Evolutionary conservation across 2,797 vertebrate species (phyloP), one percentile per base, ranked within the genome.

Genomic region (Microctenopoma steveboyesi): DNA sequence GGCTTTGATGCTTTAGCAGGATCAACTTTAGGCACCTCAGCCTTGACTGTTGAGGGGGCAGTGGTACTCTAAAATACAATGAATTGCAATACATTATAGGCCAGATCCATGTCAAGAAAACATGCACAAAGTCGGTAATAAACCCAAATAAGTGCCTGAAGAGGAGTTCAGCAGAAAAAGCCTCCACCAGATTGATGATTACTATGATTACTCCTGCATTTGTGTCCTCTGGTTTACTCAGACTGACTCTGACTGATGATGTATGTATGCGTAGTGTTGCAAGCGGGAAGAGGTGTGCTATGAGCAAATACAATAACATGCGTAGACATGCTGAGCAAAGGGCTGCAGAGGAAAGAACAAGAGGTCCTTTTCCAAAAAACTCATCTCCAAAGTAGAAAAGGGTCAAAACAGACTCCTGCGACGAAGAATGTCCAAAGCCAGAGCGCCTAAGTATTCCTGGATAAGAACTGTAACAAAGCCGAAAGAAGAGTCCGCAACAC

Each of bases 1-100:
- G 86, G 53, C 46, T 76, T 64, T 25, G 67, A 47, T 28, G 50
- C 45, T 81, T 85, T 79, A 72, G 57, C 69, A 6, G 84, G 76
- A 74, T 85, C 88, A 48, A 52, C 73, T 67, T 92, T 90, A 65
- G 72, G 58, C 50, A 58, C 66, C 33, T 86, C 86, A n/a, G 66
- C 74, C 86, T 85, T 90, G 74, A 83, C 48, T 47, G 87, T 76
- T 15, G 79, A 39, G 42, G 61, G 46, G 52, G 70, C 12, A 15
- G 79, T 9, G 9, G 76, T 12, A 42, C 75, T 89, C 90, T 90
- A 88, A 67, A 88, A 92, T 70, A 40, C 76, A 89, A 74, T 37
- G 2, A 14, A 58, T 67, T 69, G 28, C 1, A 52, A 59, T 28
- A 46, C 35, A 60, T 88, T 82, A 80, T 39, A 73, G 42, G 18